Base-by-base conservation (phyloP, 1,140 invertebrate species). In the Leptonema lineaticorne region DNA sequence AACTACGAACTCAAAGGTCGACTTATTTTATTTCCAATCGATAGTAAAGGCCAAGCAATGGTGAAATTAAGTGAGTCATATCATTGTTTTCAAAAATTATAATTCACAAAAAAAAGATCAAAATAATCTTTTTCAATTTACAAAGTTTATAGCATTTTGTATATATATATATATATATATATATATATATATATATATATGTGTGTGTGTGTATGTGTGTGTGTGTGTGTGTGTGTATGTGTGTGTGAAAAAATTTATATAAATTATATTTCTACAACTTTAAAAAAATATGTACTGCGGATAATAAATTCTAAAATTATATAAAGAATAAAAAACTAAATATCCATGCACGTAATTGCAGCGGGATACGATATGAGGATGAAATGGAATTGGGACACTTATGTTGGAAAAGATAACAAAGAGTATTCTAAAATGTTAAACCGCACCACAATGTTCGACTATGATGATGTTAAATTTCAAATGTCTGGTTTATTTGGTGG, bases 11-110 rank as follows among this genome's bases (percentile, higher is more conserved):
- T 89, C 59, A 75, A 85, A 22, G 88, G 88, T 7, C 81, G 80
- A 64, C 86, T 90, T 66, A 71, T 90, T 2, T 82, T 89, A 76
- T 76, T 90, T 68, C 86, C 88, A 0, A 86, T 90, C 22, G 74
- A 73, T 29, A 88, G 88, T 70, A 78, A 84, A 5, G 88, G 81
- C 26, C 86, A 74, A 60, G 78, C 71, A 75, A 74, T 66, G 26
- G 75, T 76, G 78, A 81, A 73, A 84, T 85, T 76, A 70, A 82
- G 86, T 87, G 78, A 83, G 84, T 33, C 57, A 26, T 37, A 28
- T 33, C 16, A 2, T 1, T 3, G 2, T 11, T 2, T 58, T 18
- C 9, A 29, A 3, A 28, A 29, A 29, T 29, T n/a, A 28, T n/a
- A n/a, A n/a, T n/a, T n/a, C n/a, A n/a, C n/a, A n/a, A n/a, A n/a